These are phyloP conservation scores for Festucalex cinctus DNA, from an alignment of 2,113 vertebrate genomes.

Conservation along the genomic window DNA sequence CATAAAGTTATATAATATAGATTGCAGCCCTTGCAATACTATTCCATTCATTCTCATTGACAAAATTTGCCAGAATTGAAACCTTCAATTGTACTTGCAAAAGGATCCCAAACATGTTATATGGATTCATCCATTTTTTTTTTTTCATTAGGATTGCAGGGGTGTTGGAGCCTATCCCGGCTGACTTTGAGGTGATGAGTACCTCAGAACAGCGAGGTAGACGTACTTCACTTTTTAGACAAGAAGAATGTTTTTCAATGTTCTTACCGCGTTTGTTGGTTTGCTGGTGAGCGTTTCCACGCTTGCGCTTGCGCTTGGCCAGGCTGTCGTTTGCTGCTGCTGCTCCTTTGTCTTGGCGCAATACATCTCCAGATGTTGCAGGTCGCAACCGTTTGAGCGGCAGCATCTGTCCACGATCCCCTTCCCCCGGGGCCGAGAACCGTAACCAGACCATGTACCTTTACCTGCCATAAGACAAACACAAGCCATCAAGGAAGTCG, in stretches of 20 bases:
- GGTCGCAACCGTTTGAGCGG: slow-evolving; percentile 48
- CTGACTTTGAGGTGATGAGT: too few species aligned
- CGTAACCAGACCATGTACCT: slow-evolving; percentile 55
- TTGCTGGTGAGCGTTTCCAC: background rate
- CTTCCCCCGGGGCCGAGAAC: slow-evolving; percentile 49
- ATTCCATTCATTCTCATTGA: too few species aligned
- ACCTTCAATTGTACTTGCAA: too few species aligned
- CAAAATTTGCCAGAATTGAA: too few species aligned
- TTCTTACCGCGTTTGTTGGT: slow-evolving; percentile 20
- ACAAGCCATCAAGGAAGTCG: background rate
- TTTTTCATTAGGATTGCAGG: too few species aligned
- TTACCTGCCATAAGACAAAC: slow-evolving; percentile 36
- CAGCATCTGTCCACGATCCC: slow-evolving; percentile 65
- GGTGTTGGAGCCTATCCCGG: too few species aligned
- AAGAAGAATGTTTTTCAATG: background rate
- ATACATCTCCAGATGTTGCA: slow-evolving; percentile 61
- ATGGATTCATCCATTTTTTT: too few species aligned
- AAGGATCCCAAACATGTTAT: too few species aligned
- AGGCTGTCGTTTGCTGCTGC: slow-evolving; percentile 5
- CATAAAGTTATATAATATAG: too few species aligned
- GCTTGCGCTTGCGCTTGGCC: slow-evolving; percentile 19
- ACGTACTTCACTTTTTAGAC: too few species aligned
- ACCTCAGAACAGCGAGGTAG: too few species aligned
- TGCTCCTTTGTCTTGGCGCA: slow-evolving; percentile 54
- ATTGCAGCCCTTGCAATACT: too few species aligned